Evolutionary conservation across 2,113 vertebrate genomes (phyloP).

Genomic region (Saimiri boliviensis): DNA sequence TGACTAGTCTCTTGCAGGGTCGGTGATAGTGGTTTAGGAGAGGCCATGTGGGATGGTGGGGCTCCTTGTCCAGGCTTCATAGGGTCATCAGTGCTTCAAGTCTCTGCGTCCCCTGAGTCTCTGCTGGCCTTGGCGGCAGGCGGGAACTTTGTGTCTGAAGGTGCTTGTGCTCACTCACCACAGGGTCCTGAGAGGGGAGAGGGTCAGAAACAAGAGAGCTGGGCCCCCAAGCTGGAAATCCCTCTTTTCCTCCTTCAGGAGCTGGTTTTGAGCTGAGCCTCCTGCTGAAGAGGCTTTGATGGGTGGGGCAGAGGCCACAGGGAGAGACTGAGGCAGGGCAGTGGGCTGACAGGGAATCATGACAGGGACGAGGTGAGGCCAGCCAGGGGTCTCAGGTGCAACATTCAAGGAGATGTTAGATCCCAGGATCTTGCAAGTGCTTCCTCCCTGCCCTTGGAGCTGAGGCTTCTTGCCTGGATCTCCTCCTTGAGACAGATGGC

Average conservation of each 20-base stretch:
- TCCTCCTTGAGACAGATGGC: not conserved
- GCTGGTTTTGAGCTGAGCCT: not conserved
- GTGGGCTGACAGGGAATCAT: not conserved
- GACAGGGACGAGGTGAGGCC: no score
- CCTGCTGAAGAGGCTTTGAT: not conserved
- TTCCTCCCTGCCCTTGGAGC: not conserved
- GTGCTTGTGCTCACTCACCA: not conserved
- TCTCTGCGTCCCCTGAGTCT: not conserved
- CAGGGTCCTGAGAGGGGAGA: not conserved
- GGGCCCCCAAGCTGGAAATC: not conserved
- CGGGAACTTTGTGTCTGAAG: not conserved
- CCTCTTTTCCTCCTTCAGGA: not conserved
- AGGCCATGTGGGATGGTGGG: not conserved
- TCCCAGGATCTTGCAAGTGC: no score
- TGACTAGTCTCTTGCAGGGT: rapidly evolving
- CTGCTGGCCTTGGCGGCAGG: not conserved
- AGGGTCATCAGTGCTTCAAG: not conserved
- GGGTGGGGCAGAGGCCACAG: no score
- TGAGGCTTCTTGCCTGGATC: not conserved
- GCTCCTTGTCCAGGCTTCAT: not conserved
- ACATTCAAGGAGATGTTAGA: not conserved
- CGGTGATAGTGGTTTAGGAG: not conserved
- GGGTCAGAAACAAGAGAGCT: not conserved
- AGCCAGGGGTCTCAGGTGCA: not conserved
- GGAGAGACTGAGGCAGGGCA: not conserved